Evolutionary conservation across 2,888 invertebrate species (phyloP).

Genomic region (Drosophila paramelanica): DNA sequence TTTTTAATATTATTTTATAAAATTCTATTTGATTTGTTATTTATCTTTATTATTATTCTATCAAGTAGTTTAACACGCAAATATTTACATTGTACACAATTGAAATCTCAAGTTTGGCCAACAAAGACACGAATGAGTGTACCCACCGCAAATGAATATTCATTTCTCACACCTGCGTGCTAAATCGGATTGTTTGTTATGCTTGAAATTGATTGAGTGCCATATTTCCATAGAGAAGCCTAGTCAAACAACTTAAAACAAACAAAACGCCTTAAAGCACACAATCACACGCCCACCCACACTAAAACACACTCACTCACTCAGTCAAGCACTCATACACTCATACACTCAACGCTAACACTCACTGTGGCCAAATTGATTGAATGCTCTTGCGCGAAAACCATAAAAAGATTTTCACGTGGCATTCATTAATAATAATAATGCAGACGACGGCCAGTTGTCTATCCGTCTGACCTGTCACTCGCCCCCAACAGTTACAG

Average conservation of each 20-base stretch:
- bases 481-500: no score
- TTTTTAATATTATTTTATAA: not conserved
- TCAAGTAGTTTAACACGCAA: constrained; percentile 14
- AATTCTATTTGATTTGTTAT: not conserved
- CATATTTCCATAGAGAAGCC: constrained; percentile 32
- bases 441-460: constrained; percentile 61
- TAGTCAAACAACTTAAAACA: constrained; percentile 42
- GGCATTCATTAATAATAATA: constrained; percentile 80
- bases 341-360: constrained; percentile 17
- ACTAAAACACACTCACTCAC: not conserved
- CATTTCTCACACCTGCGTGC: constrained; percentile 24
- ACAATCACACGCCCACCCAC: constrained; percentile 1
- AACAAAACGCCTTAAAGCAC: constrained; percentile 26
- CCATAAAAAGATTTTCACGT: constrained; percentile 76
- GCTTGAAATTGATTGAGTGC: constrained; percentile 44
- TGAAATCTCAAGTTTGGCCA: constrained; percentile 17
- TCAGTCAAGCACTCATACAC: constrained; percentile 1
- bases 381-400: constrained; percentile 68
- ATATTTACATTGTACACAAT: constrained; percentile 20
- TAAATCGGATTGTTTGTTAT: constrained; percentile 35
- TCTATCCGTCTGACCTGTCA: constrained; percentile 30
- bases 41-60: constrained; percentile 10
- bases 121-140: not conserved
- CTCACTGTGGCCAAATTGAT: constrained; percentile 60
- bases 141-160: constrained; percentile 23